Evolutionary conservation across 2,888 invertebrate species (phyloP), one percentile per base, ranked within the genome.

Genomic region (Leucoma salicis): DNA sequence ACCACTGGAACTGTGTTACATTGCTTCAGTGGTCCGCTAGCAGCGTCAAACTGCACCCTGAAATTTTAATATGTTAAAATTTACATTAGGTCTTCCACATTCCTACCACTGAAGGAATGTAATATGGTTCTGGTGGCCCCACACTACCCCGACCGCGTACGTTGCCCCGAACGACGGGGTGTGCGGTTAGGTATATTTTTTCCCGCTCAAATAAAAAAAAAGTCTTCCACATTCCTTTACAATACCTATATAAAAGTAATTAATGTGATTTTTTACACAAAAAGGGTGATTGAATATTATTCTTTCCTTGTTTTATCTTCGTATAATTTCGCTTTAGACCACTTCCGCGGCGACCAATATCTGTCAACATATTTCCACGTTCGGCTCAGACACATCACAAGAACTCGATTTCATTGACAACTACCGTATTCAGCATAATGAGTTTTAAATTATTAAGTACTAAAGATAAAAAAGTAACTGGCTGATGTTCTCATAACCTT

Each of bases 371-470:
- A 82, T 84, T 86, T 87, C 82, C 85, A 85, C 79, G 78, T 82
- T 78, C 80, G 77, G 74, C 63, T 74, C 69, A 70, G 72, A 78
- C 74, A 80, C 87, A 86, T 88, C 87, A 86, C 84, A 88, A 88
- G 85, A 87, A 87, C 87, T 82, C 70, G 86, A 81, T 88, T 83
- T 80, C 87, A 87, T 86, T 87, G 87, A 86, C 85, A 80, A 77
- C 80, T 72, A 74, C 71, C 77, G 78, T 76, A 77, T 76, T 76
- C 74, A 76, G 78, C 70, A 82, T 89, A 89, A 89, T 88, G 84
- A 85, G 79, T 84, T 85, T 86, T 86, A 88, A 88, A 87, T 89
- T 86, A 88, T 86, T 82, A n/a, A n/a, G n/a, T n/a, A 80, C 79
- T 73, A 80, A 74, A 74, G 80, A 83, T 83, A 88, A 88, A 88